A percentile compares a stretch with the other conserved stretches of the same genome.
These are phyloP conservation scores for Epizoanthus ramosus DNA, from an alignment of 92 coral and sea anemone genomes.

Conservation along the genomic window DNA sequence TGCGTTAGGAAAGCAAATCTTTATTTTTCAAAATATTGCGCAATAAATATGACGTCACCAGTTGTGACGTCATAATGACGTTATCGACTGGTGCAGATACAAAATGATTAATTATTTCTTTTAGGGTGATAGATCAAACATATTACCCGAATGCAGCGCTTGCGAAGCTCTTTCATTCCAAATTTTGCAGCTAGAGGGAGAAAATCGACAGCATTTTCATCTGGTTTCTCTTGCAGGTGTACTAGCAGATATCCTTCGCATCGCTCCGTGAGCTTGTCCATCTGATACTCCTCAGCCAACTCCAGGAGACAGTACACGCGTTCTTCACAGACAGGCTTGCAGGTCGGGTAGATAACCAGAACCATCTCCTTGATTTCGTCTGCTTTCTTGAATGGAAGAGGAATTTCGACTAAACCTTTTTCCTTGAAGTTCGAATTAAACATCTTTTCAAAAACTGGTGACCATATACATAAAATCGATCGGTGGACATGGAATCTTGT, in stretches of 20 bases:
- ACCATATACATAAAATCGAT: constrained; percentile 76
- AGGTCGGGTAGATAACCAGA: constrained; percentile 71
- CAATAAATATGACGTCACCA: constrained; percentile 21
- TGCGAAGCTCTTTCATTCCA: too few relatives aligned
- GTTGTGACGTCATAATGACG: too few relatives aligned
- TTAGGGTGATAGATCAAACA: constrained; percentile 22
- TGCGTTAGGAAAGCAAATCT: too few relatives aligned
- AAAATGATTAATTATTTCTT: neutral
- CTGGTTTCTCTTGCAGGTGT: too few relatives aligned
- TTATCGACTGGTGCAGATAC: too few relatives aligned
- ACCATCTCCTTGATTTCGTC: constrained; percentile 73
- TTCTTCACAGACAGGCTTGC: too few relatives aligned
- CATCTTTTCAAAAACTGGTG: constrained; percentile 81
- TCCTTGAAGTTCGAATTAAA: constrained; percentile 54
- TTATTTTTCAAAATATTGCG: too few relatives aligned
- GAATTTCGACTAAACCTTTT: constrained; percentile 52
- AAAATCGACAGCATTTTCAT: too few relatives aligned
- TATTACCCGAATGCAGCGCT: neutral
- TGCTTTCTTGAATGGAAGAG: constrained; percentile 66
- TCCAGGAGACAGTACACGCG: neutral
- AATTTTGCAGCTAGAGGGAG: too few relatives aligned
- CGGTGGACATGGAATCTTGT: constrained; percentile 68
- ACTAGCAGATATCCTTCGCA: too few relatives aligned
- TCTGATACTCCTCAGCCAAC: neutral
- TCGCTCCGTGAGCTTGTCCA: too few relatives aligned